Conservation (phyloP, 2,888 invertebrate genomes). For the Petrophora chlorosata region DNA sequence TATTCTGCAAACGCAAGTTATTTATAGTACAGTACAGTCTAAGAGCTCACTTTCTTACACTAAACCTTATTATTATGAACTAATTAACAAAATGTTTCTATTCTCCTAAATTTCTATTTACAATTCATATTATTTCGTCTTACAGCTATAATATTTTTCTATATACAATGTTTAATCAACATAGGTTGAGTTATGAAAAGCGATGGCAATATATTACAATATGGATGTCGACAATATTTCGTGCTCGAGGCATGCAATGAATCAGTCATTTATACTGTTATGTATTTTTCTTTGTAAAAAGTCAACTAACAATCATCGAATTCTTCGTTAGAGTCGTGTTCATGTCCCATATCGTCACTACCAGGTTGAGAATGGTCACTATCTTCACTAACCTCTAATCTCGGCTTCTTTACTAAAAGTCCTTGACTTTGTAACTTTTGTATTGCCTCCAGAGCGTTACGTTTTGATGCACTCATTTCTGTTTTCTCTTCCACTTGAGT, state of each 20-base stretch:
- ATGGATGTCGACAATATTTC: not conserved
- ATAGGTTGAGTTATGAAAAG: not conserved
- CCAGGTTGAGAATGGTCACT: constrained; percentile 52
- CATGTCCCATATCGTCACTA: constrained; percentile 46
- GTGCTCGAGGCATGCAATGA: constrained; percentile 12
- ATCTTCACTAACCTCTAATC: constrained; percentile 55
- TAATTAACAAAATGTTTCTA: constrained; percentile 12
- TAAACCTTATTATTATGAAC: not conserved
- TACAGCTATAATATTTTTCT: constrained; percentile 16
- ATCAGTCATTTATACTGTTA: constrained; percentile 36
- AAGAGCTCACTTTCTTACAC: not conserved
- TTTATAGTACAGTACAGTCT: not conserved
- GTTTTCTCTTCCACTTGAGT: constrained; percentile 60
- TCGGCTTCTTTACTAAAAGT: constrained; percentile 72
- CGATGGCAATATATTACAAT: constrained; percentile 3
- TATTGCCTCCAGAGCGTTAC: constrained; percentile 70
- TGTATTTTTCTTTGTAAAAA: constrained; percentile 28
- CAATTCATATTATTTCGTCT: too few relatives aligned
- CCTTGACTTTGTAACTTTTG: constrained; percentile 75
- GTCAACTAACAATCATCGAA: constrained; percentile 36
- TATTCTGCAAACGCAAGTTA: not conserved
- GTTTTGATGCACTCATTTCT: constrained; percentile 58
- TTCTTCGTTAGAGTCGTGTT: constrained; percentile 45
- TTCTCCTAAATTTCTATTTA: constrained; percentile 8
- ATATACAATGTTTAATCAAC: constrained; percentile 25